Percentiles rank a stretch among this genome's conserved stretches.
These are phyloP conservation scores for Neodiprion lecontei DNA, from an alignment of 1,140 invertebrate genomes.

Conservation along the genomic window DNA sequence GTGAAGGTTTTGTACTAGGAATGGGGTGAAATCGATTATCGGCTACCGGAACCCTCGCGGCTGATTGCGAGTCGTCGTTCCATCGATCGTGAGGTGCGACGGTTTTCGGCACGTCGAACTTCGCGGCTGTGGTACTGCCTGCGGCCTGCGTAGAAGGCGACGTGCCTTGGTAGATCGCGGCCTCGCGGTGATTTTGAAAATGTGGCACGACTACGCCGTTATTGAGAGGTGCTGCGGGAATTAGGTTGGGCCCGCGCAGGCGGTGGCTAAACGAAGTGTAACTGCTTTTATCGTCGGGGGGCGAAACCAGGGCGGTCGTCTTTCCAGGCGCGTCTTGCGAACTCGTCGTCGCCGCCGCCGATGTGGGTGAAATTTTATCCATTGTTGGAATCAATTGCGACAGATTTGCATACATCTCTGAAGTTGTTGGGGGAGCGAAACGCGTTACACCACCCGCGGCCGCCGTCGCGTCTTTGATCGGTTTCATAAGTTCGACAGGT, in stretches of 20 bases:
- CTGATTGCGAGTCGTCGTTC: not conserved
- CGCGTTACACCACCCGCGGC: not conserved
- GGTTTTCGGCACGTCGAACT: not conserved
- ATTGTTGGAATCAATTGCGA: not conserved
- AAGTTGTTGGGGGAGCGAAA: not conserved
- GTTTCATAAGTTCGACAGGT: constrained; percentile 48
- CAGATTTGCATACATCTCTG: not conserved
- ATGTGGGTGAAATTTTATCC: too few species aligned
- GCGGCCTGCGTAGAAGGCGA: not conserved
- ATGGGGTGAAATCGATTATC: not conserved
- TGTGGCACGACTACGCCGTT: not conserved
- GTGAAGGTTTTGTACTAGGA: not conserved
- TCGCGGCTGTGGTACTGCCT: not conserved
- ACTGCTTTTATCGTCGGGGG: not conserved
- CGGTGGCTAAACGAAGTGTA: too few species aligned
- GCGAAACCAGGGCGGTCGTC: not conserved
- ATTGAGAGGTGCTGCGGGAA: not conserved
- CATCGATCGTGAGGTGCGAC: not conserved
- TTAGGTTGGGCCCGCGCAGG: too few species aligned
- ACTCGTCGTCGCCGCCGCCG: too few species aligned
- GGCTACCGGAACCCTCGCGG: not conserved
- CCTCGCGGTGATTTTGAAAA: not conserved
- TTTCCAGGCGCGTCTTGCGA: too few species aligned
- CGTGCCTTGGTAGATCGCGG: not conserved
- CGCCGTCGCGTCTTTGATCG: constrained; percentile 12